Evolutionary conservation across 2,113 vertebrate genomes (phyloP), one percentile per base, ranked within the genome.

Genomic region (Pachyramphus minor): DNA sequence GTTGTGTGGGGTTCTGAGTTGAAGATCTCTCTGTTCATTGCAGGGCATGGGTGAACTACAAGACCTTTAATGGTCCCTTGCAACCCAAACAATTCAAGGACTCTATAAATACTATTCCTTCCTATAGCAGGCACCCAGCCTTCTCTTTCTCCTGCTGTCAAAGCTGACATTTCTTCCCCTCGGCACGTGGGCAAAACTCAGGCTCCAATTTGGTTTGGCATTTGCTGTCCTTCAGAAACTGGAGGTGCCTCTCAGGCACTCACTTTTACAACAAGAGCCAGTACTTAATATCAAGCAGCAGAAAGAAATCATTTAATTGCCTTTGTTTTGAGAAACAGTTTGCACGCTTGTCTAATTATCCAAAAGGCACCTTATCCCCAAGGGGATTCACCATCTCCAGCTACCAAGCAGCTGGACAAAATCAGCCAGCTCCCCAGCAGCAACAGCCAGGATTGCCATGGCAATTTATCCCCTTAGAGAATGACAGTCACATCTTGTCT

Each of bases 391-490:
- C 16, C 30, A 37, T 42, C 39, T 80, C 39, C 59, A 77, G 68
- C 59, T 81, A 49, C 27, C 8, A 89, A 89, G 69, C 90, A 97
- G 90, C 76, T 92, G 92, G 66, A 28, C 67, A 79, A 62, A 60
- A 73, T 69, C 94, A 87, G 66, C 42, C 28, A 33, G 23, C 50
- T 67, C 52, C 73, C 35, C 42, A 45, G 6, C 24, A 76, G 5
- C 68, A 69, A 13, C 1, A 0, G 58, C 53, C 55, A 58, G 42
- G 59, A 93, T 73, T 71, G 19, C 89, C 86, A 82, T 64, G 44
- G 84, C 47, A 92, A 72, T 86, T 78, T 84, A 92, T 72, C 68
- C 60, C 72, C 80, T 75, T 23, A 21, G 28, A 63, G 42, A 95
- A 81, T 17, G 42, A 71, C 82, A 74, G 76, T 69, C 83, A 74